Evolutionary conservation across 2,888 invertebrate genomes (phyloP).

Genomic region (Drosophila buzzatii): DNA sequence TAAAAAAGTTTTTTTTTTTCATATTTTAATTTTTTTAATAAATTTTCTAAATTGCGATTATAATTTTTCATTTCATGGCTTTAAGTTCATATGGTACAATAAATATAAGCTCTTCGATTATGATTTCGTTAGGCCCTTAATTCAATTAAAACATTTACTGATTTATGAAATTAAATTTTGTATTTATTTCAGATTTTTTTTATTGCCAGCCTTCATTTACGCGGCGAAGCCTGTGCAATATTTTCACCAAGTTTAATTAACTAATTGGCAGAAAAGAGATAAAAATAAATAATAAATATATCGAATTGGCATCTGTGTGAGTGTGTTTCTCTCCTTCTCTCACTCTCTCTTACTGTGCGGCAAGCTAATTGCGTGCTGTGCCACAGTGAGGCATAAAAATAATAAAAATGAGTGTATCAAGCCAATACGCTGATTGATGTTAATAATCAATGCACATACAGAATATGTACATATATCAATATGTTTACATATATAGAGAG

Average conservation of each 20-base stretch:
- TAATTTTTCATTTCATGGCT: neutral
- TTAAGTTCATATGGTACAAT: neutral
- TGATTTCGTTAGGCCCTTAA: neutral
- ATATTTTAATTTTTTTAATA: neutral
- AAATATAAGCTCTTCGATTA: neutral
- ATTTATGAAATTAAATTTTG: neutral
- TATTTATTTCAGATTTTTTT: conserved; percentile 4
- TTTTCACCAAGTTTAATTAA: conserved; percentile 61
- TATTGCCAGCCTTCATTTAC: conserved; percentile 7
- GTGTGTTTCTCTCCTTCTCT: neutral
- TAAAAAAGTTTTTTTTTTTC: neutral
- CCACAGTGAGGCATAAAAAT: conserved; percentile 11
- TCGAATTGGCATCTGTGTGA: conserved; percentile 7
- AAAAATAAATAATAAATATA: conserved; percentile 30
- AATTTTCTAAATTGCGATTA: neutral
- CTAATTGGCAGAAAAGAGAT: conserved; percentile 58
- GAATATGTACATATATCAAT: conserved; percentile 1
- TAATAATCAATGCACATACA: conserved; percentile 52
- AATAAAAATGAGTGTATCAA: conserved; percentile 8
- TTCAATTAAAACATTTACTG: neutral
- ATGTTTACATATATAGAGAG: neutral
- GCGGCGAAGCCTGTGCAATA: conserved; percentile 12
- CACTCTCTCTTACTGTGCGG: conserved; percentile 18
- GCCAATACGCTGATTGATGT: conserved; percentile 70
- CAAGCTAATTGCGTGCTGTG: conserved; percentile 48